A percentile compares a stretch with the other conserved stretches of the same genome.
Conservation (phyloP, 2,888 invertebrate species). For the Caenorhabditis becei region DNA sequence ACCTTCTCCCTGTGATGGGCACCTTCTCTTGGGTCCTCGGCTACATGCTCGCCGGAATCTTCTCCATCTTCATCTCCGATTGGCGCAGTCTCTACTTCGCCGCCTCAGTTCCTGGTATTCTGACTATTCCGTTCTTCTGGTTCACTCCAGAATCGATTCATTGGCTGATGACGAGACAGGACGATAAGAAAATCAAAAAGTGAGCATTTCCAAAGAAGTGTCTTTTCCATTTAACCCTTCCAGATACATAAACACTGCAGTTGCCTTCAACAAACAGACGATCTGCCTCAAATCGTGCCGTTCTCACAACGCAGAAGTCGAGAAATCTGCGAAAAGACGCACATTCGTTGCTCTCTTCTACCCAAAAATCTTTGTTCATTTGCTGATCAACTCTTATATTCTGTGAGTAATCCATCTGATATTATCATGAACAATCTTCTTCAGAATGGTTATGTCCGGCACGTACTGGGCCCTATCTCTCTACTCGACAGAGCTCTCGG, state of each 20-base stretch:
- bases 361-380: conserved; percentile 69
- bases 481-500: conserved; percentile 78
- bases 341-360: conserved; percentile 33
- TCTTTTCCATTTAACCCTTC: background rate
- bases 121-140: conserved; percentile 76
- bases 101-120: conserved; percentile 70
- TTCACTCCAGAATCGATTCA: conserved; percentile 76
- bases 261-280: conserved; percentile 68
- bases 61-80: conserved; percentile 68
- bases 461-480: conserved; percentile 80
- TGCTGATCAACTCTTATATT: conserved; percentile 74
- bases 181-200: conserved; percentile 67
- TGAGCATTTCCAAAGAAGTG: conserved; percentile 15
- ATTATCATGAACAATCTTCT: conserved; percentile 1
- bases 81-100: conserved; percentile 78
- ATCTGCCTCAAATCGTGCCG: conserved; percentile 45
- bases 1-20: conserved; percentile 64
- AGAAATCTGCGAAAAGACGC: conserved; percentile 29
- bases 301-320: conserved; percentile 25
- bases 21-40: conserved; percentile 65
- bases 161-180: conserved; percentile 77
- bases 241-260: conserved; percentile 70
- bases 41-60: conserved; percentile 77
- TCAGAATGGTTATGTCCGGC: conserved; percentile 78
- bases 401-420: conserved; percentile 62